Evolutionary conservation across 2,888 invertebrate genomes (phyloP).

Genomic region (Falcaria lacertinaria): DNA sequence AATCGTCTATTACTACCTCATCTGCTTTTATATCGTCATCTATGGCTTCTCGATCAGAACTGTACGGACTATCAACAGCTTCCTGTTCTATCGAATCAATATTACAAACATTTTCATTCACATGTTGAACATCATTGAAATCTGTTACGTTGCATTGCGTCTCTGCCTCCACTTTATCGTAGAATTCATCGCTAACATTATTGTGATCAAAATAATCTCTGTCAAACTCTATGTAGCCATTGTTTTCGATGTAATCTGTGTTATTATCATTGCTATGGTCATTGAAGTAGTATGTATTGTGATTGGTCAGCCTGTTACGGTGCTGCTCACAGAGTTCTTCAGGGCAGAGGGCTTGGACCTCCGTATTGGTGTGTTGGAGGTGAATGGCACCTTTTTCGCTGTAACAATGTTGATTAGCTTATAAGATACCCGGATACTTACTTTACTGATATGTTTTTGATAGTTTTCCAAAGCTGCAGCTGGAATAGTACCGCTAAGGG

Average conservation of each 20-base stretch:
- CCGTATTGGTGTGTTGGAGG: slow-evolving; percentile 44
- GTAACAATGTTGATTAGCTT: too few species aligned
- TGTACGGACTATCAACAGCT: too few species aligned
- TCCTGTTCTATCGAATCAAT: too few species aligned
- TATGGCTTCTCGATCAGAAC: not conserved
- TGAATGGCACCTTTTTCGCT: slow-evolving; percentile 63
- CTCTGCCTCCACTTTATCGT: not conserved
- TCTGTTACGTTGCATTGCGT: not conserved
- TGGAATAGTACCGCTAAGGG: too few species aligned
- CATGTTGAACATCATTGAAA: too few species aligned
- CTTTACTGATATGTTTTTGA: too few species aligned
- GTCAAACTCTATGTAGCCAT: slow-evolving; percentile 8
- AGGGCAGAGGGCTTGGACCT: slow-evolving; percentile 42
- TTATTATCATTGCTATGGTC: slow-evolving; percentile 10
- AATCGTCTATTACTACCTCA: too few species aligned
- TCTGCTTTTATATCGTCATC: not conserved
- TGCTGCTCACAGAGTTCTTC: slow-evolving; percentile 45
- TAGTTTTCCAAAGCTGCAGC: too few species aligned
- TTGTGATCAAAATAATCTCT: not conserved
- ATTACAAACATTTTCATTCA: too few species aligned
- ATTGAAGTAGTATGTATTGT: slow-evolving; percentile 21
- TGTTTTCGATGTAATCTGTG: slow-evolving; percentile 6
- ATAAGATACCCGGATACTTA: too few species aligned
- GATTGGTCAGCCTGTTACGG: slow-evolving; percentile 19
- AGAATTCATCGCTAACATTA: not conserved